phyloP scores from a whole-genome alignment of 2,113 vertebrate genomes.

The Salvator merianae region DNA sequence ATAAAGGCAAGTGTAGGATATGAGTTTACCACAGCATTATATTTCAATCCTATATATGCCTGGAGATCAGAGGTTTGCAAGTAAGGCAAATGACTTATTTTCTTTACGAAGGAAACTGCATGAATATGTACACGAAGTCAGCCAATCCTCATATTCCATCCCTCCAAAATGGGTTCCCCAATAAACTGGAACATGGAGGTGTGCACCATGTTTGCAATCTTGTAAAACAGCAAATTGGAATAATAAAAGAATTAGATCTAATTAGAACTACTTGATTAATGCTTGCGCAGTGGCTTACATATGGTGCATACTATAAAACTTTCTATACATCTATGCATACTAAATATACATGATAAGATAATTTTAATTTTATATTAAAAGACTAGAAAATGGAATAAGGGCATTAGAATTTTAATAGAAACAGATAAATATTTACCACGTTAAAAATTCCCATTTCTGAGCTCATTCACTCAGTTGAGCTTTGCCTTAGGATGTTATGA shows the following conservation, averaged over 20 bases:
- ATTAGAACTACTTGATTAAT: background rate
- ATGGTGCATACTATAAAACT: background rate
- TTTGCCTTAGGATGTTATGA: background rate
- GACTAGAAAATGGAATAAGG: background rate
- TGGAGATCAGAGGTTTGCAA: no score
- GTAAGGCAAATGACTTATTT: no score
- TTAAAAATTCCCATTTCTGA: background rate
- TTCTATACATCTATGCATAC: background rate
- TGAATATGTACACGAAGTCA: no score
- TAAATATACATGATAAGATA: background rate
- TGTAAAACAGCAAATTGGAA: background rate
- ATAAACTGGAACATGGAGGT: no score
- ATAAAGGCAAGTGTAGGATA: no score
- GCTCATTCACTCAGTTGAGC: background rate
- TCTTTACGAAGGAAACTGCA: no score
- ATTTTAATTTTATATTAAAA: background rate
- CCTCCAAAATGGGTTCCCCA: no score
- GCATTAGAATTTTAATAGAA: background rate
- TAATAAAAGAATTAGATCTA: slow-evolving; percentile 9
- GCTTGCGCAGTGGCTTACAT: slow-evolving; percentile 17
- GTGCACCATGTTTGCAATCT: background rate
- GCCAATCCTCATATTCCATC: no score
- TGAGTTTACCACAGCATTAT: no score
- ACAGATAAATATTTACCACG: slow-evolving; percentile 14
- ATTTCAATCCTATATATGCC: no score